Percentiles rank a stretch among this genome's conserved stretches.
Evolutionary conservation across 2,888 invertebrate species (phyloP).

Genomic region (Drosophila maculinotata): DNA sequence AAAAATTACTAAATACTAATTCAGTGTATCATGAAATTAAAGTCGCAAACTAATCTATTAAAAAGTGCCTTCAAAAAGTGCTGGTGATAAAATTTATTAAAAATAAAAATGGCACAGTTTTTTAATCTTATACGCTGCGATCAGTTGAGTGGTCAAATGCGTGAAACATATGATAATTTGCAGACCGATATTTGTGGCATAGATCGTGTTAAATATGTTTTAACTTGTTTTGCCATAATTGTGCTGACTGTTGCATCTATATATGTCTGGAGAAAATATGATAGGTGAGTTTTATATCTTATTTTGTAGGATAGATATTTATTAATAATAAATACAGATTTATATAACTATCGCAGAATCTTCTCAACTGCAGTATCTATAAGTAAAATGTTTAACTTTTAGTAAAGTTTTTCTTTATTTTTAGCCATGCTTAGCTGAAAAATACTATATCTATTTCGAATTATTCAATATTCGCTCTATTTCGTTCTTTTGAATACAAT

Average conservation of each 20-base stretch:
- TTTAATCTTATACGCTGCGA: constrained; percentile 71
- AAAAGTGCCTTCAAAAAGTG: background rate
- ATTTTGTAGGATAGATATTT: too few species aligned
- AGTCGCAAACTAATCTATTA: constrained; percentile 1
- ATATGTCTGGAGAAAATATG: constrained; percentile 64
- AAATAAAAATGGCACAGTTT: constrained; percentile 52
- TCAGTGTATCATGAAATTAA: constrained; percentile 10
- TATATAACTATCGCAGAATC: background rate
- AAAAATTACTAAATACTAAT: constrained; percentile 5
- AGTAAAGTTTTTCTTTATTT: background rate
- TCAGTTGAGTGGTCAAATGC: constrained; percentile 50
- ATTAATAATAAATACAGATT: too few species aligned
- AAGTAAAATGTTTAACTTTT: background rate
- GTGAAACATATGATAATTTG: constrained; percentile 59
- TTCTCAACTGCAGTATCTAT: background rate
- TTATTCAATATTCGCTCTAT: background rate
- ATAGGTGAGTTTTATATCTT: constrained; percentile 56
- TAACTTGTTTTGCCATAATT: constrained; percentile 54
- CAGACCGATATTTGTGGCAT: constrained; percentile 78
- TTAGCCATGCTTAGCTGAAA: background rate
- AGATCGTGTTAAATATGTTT: constrained; percentile 64
- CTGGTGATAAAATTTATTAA: constrained; percentile 11
- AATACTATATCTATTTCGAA: background rate
- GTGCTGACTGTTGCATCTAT: constrained; percentile 57
- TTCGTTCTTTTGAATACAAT: constrained; percentile 2